Evolutionary conservation across 2,113 vertebrate species (phyloP).

Genomic region (Nycticryphes semicollaris): DNA sequence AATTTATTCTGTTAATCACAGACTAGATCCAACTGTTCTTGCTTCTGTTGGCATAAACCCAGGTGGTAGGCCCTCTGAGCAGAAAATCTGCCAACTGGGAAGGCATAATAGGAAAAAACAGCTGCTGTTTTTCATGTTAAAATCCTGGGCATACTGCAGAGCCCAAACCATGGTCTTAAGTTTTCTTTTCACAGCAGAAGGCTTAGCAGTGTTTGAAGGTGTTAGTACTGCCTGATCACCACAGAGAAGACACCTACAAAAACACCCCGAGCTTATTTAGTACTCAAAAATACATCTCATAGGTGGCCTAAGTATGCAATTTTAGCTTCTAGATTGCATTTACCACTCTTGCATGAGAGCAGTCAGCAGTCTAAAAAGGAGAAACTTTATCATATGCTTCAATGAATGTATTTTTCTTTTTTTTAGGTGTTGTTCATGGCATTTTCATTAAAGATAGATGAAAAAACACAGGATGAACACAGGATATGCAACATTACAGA

Average conservation of each 20-base stretch:
- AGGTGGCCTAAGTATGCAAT: neutral
- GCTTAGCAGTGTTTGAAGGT: neutral
- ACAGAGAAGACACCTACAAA: neutral
- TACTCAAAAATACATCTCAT: neutral
- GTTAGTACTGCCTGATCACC: neutral
- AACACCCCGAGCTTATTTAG: neutral
- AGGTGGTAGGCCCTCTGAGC: neutral
- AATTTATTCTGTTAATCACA: slow-evolving; percentile 9
- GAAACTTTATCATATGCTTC: neutral
- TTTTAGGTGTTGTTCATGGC: neutral
- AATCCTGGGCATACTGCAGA: neutral
- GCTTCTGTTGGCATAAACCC: neutral
- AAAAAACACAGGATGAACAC: neutral
- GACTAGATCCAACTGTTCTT: slow-evolving; percentile 7
- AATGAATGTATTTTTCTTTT: neutral
- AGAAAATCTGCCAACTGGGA: slow-evolving; percentile 12
- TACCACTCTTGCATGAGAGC: neutral
- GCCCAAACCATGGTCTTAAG: neutral
- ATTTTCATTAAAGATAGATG: neutral
- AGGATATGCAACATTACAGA: neutral
- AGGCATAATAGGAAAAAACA: slow-evolving; percentile 16
- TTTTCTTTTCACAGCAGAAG: neutral
- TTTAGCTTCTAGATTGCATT: neutral
- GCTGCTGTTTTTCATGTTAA: slow-evolving; percentile 23
- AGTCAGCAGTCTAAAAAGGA: neutral